Percentiles rank a stretch among this genome's conserved stretches.
These are phyloP conservation scores for Zingel zingel DNA, from an alignment of 2,113 vertebrate species.

Conservation along the genomic window DNA sequence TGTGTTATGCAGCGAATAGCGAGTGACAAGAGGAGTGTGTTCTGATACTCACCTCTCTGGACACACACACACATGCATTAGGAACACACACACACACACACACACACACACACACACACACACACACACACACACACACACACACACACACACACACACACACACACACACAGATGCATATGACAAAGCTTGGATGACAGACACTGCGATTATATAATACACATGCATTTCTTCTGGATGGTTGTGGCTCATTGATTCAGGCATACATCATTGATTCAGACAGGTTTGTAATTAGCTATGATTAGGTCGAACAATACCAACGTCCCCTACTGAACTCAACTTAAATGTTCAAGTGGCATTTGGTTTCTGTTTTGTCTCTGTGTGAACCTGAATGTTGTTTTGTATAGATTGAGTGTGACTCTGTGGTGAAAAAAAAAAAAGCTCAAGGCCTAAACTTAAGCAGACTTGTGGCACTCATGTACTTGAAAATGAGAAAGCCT, in stretches of 20 bases:
- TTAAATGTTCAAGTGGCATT: not conserved
- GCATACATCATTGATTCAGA: slow-evolving; percentile 19
- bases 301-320: not conserved
- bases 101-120: not conserved
- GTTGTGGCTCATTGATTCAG: slow-evolving; percentile 10
- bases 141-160: slow-evolving; percentile 39
- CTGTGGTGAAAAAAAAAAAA: not conserved
- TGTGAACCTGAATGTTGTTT: slow-evolving; percentile 9
- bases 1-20: slow-evolving; percentile 77
- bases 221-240: slow-evolving; percentile 22
- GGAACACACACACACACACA: not conserved
- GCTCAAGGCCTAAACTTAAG: not conserved
- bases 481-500: slow-evolving; percentile 27
- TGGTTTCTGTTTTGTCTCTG: slow-evolving; percentile 9
- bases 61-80: slow-evolving; percentile 14
- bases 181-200: slow-evolving; percentile 29
- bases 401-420: slow-evolving; percentile 3
- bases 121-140: slow-evolving; percentile 6
- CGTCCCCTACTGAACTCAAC: not conserved
- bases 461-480: slow-evolving; percentile 11
- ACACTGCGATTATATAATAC: slow-evolving; percentile 1
- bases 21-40: slow-evolving; percentile 78
- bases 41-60: slow-evolving; percentile 75
- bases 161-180: not conserved
- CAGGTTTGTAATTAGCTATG: slow-evolving; percentile 27